These are phyloP conservation scores for Sesamia nonagrioides DNA, from an alignment of 1,140 invertebrate species.

Conservation along the genomic window DNA sequence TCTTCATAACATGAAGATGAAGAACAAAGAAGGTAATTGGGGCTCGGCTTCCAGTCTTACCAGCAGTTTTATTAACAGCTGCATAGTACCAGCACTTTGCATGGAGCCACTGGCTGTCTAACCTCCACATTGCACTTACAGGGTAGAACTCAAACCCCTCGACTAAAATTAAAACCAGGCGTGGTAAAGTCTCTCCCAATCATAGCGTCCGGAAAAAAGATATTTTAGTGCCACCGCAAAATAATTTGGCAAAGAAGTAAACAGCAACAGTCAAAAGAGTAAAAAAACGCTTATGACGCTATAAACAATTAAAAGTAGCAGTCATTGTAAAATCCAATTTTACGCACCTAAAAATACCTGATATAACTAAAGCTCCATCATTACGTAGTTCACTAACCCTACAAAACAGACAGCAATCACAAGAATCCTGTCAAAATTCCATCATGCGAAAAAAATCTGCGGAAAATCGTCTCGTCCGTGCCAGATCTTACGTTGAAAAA, in stretches of 20 bases:
- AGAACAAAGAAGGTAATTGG: too few species aligned
- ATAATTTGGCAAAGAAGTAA: conserved; percentile 7
- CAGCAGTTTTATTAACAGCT: too few species aligned
- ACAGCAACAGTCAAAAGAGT: background rate
- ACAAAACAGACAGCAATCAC: conserved; percentile 30
- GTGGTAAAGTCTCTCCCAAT: background rate
- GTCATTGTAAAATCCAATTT: background rate
- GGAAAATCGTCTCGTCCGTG: conserved; percentile 22
- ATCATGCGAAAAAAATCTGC: conserved; percentile 13
- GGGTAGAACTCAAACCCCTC: too few species aligned
- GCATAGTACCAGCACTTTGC: too few species aligned
- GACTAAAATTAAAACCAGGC: too few species aligned
- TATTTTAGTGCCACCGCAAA: background rate
- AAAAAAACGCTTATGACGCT: background rate
- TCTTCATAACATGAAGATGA: too few species aligned
- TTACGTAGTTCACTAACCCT: conserved; percentile 27
- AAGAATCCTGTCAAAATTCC: conserved; percentile 32
- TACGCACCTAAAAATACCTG: conserved; percentile 23
- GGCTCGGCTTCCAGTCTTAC: too few species aligned
- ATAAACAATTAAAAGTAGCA: conserved; percentile 18
- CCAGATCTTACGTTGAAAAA: conserved; percentile 38
- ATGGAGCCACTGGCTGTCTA: too few species aligned
- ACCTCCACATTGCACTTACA: too few species aligned
- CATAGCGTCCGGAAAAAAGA: too few species aligned
- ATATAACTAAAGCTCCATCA: conserved; percentile 15